Evolutionary conservation across 2,888 invertebrate genomes (phyloP), one percentile per base, ranked within the genome.

Genomic region (Apoda limacodes): DNA sequence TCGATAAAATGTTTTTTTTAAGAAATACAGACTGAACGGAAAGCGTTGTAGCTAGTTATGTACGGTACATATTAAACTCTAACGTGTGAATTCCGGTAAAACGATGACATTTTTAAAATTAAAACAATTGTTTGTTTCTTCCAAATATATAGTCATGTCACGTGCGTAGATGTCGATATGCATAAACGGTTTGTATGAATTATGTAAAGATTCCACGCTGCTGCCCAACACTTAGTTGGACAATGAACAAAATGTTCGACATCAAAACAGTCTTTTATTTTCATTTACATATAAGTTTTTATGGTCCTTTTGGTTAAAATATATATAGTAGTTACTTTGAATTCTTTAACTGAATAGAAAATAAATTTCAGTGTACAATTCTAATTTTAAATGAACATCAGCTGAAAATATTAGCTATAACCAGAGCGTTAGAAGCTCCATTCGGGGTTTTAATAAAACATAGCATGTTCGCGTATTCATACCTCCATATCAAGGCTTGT

Each of bases 401-500:
- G n/a, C n/a, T n/a, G n/a, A n/a, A n/a, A n/a, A n/a, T n/a, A n/a
- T n/a, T n/a, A n/a, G n/a, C n/a, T n/a, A n/a, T n/a, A n/a, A n/a
- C n/a, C n/a, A n/a, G n/a, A n/a, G n/a, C n/a, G n/a, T n/a, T 59
- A 60, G 51, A 52, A 60, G 60, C 56, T 63, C 53, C 54, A 50
- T 52, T 50, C 44, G 40, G 64, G 67, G 68, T 64, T 72, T 72
- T 67, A 71, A 68, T 71, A 68, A 63, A 63, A 70, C 59, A 65
- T 54, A 60, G 57, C 66, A 52, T 64, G 66, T 61, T 60, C 57
- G 45, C 55, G 62, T 68, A 71, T 72, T 69, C 70, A 70, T 72
- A 72, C 66, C 65, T 75, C n/a, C 70, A 72, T 70, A 66, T 70
- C 63, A 67, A 60, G 63, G 70, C 65, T 67, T 67, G 72, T 72